Conservation (phyloP, 1,140 invertebrate species). For the Eurosta solidaginis region DNA sequence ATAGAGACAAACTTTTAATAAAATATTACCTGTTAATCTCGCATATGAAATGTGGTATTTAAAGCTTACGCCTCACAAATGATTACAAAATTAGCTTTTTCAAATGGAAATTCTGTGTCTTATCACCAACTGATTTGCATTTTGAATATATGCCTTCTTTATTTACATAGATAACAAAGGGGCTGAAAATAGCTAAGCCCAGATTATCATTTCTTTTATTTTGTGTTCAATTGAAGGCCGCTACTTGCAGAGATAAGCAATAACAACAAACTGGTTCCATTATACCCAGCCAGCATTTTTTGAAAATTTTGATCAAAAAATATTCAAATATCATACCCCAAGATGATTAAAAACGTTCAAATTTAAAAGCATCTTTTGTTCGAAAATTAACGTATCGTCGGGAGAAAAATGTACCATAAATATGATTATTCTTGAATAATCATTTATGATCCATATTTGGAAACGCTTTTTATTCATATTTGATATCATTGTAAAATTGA, state of each 20-base stretch:
- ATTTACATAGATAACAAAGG: not conserved
- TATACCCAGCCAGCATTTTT: too few relatives aligned
- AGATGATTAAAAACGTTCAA: too few relatives aligned
- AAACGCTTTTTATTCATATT: too few relatives aligned
- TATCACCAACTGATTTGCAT: not conserved
- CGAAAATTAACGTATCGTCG: too few relatives aligned
- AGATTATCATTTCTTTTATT: not conserved
- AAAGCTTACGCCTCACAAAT: not conserved
- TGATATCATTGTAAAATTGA: too few relatives aligned
- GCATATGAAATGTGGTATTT: not conserved
- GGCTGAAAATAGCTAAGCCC: not conserved
- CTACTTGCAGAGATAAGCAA: not conserved
- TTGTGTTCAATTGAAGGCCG: not conserved
- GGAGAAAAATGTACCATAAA: too few relatives aligned
- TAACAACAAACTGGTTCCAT: not conserved
- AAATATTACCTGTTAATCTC: not conserved
- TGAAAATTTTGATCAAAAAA: too few relatives aligned
- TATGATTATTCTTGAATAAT: too few relatives aligned
- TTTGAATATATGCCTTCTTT: not conserved
- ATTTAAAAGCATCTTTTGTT: too few relatives aligned
- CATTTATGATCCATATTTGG: too few relatives aligned
- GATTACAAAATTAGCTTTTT: not conserved
- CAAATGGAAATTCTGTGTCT: not conserved
- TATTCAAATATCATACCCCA: too few relatives aligned
- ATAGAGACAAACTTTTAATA: too few relatives aligned